Conservation (phyloP, 2,797 vertebrate genomes). For the Fistularia tabacaria region DNA sequence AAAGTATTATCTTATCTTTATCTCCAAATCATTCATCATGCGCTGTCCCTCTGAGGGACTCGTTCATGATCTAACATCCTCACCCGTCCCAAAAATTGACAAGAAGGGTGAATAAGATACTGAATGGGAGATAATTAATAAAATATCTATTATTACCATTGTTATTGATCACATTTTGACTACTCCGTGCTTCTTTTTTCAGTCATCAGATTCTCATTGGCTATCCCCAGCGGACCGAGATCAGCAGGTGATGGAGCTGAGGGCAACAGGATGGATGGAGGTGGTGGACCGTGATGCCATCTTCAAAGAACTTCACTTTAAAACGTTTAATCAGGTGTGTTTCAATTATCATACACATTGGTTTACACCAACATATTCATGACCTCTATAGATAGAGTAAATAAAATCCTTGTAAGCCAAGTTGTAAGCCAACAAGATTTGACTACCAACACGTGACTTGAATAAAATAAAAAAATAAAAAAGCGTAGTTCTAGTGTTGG, state of each 20-base stretch:
- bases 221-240: slow-evolving; percentile 82
- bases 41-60: not conserved
- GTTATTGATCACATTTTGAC: not conserved
- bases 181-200: slow-evolving; percentile 7
- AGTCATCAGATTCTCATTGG: slow-evolving; percentile 83
- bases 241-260: slow-evolving; percentile 80
- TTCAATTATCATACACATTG: not conserved
- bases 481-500: too few relatives aligned
- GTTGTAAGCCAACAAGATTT: too few relatives aligned
- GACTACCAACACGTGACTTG: too few relatives aligned
- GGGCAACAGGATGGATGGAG: slow-evolving; percentile 84
- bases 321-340: slow-evolving; percentile 90
- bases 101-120: too few relatives aligned
- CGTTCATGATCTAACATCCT: too few relatives aligned
- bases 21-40: not conserved
- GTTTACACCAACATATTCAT: not conserved
- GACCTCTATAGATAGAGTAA: not conserved
- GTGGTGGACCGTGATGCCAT: slow-evolving; percentile 86
- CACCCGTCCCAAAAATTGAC: too few relatives aligned
- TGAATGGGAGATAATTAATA: not conserved
- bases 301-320: slow-evolving; percentile 92
- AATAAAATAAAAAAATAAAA: too few relatives aligned
- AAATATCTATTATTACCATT: not conserved
- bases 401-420: too few relatives aligned
- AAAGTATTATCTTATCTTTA: not conserved